These are phyloP conservation scores for Actinemys pallida DNA, from an alignment of 2,113 vertebrate genomes.

Conservation along the genomic window DNA sequence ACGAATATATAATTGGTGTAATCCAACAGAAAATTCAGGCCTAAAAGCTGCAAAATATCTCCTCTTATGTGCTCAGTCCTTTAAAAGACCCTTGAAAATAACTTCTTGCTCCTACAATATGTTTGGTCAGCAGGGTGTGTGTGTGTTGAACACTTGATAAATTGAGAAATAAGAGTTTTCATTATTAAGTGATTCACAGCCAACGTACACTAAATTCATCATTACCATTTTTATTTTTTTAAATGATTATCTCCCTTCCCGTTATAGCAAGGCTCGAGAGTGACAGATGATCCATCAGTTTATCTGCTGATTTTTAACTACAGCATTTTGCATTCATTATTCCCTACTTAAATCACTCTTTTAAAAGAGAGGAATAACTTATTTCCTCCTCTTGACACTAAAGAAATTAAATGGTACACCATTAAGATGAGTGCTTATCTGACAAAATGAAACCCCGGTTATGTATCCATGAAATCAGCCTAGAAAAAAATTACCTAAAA, in stretches of 20 bases:
- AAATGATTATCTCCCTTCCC: constrained; percentile 39
- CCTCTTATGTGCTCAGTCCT: not conserved
- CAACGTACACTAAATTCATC: constrained; percentile 27
- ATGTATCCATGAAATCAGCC: not conserved
- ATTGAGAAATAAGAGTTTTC: not conserved
- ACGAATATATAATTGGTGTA: not conserved
- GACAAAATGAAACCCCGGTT: constrained; percentile 27
- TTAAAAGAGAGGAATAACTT: constrained; percentile 61
- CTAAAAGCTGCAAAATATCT: not conserved
- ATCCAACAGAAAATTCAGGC: not conserved
- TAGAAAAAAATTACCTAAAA: not conserved
- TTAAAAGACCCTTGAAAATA: not conserved
- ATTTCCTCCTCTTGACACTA: constrained; percentile 66
- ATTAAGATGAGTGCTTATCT: constrained; percentile 56
- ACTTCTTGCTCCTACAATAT: not conserved
- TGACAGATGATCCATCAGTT: constrained; percentile 74
- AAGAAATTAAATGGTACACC: constrained; percentile 62
- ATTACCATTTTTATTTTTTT: constrained; percentile 20
- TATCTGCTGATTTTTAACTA: constrained; percentile 67
- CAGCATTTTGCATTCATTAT: constrained; percentile 75
- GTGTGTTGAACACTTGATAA: not conserved
- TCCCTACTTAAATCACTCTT: constrained; percentile 68
- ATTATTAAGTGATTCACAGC: constrained; percentile 22
- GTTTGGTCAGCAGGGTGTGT: not conserved
- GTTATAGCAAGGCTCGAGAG: constrained; percentile 38